Base-by-base conservation (phyloP, 2,797 vertebrate species). In the Falco concolor region DNA sequence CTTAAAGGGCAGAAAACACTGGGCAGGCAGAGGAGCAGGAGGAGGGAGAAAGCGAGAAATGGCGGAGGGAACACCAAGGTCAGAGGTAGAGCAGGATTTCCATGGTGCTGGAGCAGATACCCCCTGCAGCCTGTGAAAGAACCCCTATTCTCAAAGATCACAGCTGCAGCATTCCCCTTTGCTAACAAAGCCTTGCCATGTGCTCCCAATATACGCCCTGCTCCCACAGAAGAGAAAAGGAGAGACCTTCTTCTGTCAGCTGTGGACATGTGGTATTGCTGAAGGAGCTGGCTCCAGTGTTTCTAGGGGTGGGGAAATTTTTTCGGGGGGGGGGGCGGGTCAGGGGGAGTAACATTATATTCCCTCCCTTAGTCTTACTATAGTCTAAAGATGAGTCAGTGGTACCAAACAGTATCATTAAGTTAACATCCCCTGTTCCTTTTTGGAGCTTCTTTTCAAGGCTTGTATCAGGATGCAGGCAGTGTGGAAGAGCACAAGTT, bases 241-340 rank as follows among this genome's bases (percentile, higher is more conserved):
- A 17, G 9, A 52, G 44, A 27, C n/a, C 38, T 94, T 81, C 34
- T 7, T 47, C 47, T 73, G 74, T 36, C 47, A 79, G 12, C 38
- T 84, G 21, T 60, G 42, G 36, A 8, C 16, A 7, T 28, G 27
- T 0, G 2, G 17, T 64, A 6, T 23, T 72, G 76, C 68, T 67
- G 61, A 70, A 84, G 49, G 34, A 64, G 49, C 23, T 61, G 19
- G n/a, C 16, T 67, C 30, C 14, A 28, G 24, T 67, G 6, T 72
- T 88, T 81, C 21, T 57, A 11, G 34, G 12, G 28, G 19, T 49
- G 17, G 28, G 36, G 44, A 60, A 60, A 73, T 79, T 34, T 0
- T 42, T 12, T 13, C 5, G 9, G 36, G 36, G 0, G 3, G 11
- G 4, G 4, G 24, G 11, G n/a, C n/a, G n/a, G 7, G 6, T 9